Percentiles rank a stretch among this genome's conserved stretches.
Evolutionary conservation across 2,113 vertebrate genomes (phyloP).

Genomic region (Amblyornis subalaris): DNA sequence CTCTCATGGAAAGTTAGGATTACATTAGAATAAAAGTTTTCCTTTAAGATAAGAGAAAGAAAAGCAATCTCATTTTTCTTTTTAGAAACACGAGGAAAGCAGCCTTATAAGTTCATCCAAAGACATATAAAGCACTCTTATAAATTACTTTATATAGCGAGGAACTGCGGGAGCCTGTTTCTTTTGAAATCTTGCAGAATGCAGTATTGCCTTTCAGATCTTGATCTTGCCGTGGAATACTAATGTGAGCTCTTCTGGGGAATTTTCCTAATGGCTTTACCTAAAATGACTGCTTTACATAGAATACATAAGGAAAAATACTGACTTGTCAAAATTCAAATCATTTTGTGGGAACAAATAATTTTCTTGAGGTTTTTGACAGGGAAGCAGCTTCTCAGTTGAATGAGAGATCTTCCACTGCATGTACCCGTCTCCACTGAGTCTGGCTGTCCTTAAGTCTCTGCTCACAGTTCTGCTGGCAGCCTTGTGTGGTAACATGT

Average conservation of each 20-base stretch:
- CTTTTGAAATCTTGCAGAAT: conserved; percentile 9
- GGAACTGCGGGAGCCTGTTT: not conserved
- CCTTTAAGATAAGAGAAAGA: not conserved
- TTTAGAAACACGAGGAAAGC: not conserved
- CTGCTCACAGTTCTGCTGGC: not conserved
- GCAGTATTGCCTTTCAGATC: not conserved
- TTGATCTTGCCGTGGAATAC: not conserved
- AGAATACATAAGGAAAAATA: conserved; percentile 28
- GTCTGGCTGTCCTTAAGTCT: not conserved
- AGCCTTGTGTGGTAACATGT: not conserved
- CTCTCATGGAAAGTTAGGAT: not conserved
- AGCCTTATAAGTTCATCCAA: not conserved
- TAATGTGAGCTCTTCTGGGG: not conserved
- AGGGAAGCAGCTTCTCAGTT: not conserved
- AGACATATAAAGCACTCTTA: not conserved
- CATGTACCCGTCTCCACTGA: not conserved
- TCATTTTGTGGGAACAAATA: not conserved
- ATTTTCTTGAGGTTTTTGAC: not conserved
- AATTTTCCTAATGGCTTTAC: conserved; percentile 42
- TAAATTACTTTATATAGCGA: not conserved
- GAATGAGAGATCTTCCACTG: not conserved
- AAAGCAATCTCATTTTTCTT: not conserved
- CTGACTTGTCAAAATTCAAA: conserved; percentile 44
- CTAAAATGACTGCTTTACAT: conserved; percentile 48
- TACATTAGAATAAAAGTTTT: not conserved